Base-by-base conservation (phyloP, 2,888 invertebrate species). In the Tipula vernalis region DNA sequence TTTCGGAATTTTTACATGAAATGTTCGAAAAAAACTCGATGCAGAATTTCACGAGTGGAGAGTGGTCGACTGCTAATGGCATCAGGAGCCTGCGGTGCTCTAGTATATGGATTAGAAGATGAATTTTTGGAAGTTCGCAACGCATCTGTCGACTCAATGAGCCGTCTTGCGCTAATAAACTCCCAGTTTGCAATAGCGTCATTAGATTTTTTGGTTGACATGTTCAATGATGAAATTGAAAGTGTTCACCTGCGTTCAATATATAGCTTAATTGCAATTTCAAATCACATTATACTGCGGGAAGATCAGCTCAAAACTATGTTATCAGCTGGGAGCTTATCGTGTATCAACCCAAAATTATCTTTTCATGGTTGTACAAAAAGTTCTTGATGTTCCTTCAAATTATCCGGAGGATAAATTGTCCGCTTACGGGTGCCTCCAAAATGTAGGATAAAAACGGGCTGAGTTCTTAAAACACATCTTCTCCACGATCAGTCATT, bases 151-250 rank as follows among this genome's bases (percentile, higher is more conserved):
- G 97, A 98, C 90, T 98, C 99, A 0, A 94, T 99, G 86, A 99
- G 99, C 90, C 92, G 95, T 88, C 92, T 99, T 88, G 98, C 99
- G 0, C 92, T 96, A 88, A 94, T 95, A 89, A 96, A 97, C 89
- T 93, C 95, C 0, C 93, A 94, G 57, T 98, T 99, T 92, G 98
- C 99, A 0, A 95, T 95, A 86, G 94, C 97, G 41, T 96, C 98
- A 0, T 93, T 99, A 47, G 99, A 99, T 91, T 99, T 98, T 90
- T 93, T 99, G 84, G 99, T 99, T 0, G 99, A 99, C 91, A 99
- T 99, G 99, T 99, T 99, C 91, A 99, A 99, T 91, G 99, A 99
- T 90, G 99, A 99, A 93, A 99, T 99, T 88, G 98, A 99, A 91
- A 97, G 97, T 90, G 99, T 99, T 12, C 94, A 98, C 28, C 93